Evolutionary conservation across 1,140 invertebrate species (phyloP).

Genomic region (Drosophila busckii): DNA sequence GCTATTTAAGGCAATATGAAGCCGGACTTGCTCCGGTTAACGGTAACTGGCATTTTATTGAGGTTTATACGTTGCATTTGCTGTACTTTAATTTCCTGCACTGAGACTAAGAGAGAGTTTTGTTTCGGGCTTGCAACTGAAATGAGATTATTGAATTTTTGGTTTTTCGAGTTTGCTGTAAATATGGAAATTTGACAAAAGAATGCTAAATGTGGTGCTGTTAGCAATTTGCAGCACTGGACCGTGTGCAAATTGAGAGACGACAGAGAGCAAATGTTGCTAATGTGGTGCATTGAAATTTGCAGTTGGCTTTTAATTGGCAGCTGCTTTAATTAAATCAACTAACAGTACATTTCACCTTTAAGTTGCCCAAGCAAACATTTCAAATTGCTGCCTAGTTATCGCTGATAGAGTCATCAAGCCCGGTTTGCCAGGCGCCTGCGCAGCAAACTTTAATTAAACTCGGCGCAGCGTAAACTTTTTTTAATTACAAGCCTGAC

Average conservation of each 20-base stretch:
- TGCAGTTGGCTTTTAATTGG: too few species aligned
- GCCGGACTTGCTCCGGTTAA: neutral
- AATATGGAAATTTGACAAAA: slow-evolving; percentile 22
- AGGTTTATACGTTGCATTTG: slow-evolving; percentile 3
- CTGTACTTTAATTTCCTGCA: neutral
- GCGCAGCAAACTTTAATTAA: slow-evolving; percentile 58
- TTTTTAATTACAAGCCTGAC: slow-evolving; percentile 43
- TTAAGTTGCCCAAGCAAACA: slow-evolving; percentile 34
- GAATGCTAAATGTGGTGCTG: slow-evolving; percentile 10
- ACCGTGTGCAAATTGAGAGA: neutral
- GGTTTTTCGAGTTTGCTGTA: slow-evolving; percentile 4
- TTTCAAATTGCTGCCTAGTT: slow-evolving; percentile 30
- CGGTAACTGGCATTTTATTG: slow-evolving; percentile 33
- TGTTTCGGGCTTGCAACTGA: neutral
- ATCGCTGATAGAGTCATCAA: slow-evolving; percentile 32
- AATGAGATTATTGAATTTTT: slow-evolving; percentile 27
- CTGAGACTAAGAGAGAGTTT: too few species aligned
- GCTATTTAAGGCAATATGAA: slow-evolving; percentile 9
- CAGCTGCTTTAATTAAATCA: too few species aligned
- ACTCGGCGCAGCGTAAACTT: slow-evolving; percentile 36
- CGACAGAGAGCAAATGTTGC: too few species aligned
- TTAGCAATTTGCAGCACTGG: neutral
- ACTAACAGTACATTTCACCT: too few species aligned
- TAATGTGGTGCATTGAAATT: too few species aligned
- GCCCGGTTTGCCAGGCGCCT: neutral